A percentile compares a stretch with the other conserved stretches of the same genome.
phyloP scores from a whole-genome alignment of 2,888 invertebrate genomes.

The Lochmaea crataegi region DNA sequence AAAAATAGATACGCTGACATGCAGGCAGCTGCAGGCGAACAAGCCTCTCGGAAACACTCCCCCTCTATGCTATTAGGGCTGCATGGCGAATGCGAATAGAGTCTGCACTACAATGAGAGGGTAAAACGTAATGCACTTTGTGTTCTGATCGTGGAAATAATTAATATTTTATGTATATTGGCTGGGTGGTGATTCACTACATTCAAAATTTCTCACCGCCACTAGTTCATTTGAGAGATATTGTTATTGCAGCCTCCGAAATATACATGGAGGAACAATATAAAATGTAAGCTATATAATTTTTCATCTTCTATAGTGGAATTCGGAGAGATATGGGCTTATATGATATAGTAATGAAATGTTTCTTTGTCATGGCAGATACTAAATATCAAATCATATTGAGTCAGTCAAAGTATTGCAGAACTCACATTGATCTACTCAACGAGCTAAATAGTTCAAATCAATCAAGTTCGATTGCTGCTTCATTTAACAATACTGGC shows the following conservation, averaged over 20 bases:
- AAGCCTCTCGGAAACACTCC: slow-evolving; percentile 10
- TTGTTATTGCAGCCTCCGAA: not conserved
- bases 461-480: too few relatives aligned
- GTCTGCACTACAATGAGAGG: slow-evolving; percentile 16
- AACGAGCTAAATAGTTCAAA: too few relatives aligned
- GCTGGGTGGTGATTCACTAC: not conserved
- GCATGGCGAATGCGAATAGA: slow-evolving; percentile 10
- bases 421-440: too few relatives aligned
- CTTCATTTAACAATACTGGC: too few relatives aligned
- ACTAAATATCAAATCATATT: too few relatives aligned
- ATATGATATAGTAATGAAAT: too few relatives aligned
- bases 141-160: slow-evolving; percentile 11
- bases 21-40: slow-evolving; percentile 17
- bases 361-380: too few relatives aligned
- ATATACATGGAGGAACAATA: not conserved
- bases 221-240: not conserved
- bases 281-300: too few relatives aligned
- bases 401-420: too few relatives aligned
- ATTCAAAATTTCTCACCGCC: slow-evolving; percentile 1
- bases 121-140: slow-evolving; percentile 14
- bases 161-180: slow-evolving; percentile 20
- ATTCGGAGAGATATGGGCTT: too few relatives aligned
- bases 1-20: slow-evolving; percentile 10
- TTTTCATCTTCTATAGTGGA: too few relatives aligned
- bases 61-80: slow-evolving; percentile 12